Evolutionary conservation across 2,888 invertebrate species (phyloP).

Genomic region (Colletes collaris): DNA sequence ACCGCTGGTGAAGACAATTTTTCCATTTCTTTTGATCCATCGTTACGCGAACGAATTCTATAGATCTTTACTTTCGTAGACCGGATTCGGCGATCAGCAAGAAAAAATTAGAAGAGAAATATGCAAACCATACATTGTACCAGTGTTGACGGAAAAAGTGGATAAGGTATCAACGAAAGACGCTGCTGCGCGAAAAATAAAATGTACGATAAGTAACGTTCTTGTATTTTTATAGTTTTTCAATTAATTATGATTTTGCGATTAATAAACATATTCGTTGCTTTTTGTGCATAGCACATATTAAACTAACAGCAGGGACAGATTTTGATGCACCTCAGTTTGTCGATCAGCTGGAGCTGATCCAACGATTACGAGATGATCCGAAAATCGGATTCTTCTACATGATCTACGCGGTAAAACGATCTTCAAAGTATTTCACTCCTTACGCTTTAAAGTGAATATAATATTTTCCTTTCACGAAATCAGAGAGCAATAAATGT

Average conservation of each 20-base stretch:
- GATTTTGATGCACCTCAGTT: slow-evolving; percentile 71
- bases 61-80: slow-evolving; percentile 79
- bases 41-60: neutral
- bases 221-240: neutral
- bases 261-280: no score
- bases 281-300: neutral
- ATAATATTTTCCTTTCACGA: neutral
- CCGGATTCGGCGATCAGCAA: slow-evolving; percentile 85
- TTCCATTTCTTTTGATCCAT: neutral
- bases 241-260: no score
- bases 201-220: neutral
- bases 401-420: slow-evolving; percentile 89
- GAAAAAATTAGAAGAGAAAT: slow-evolving; percentile 81
- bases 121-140: slow-evolving; percentile 65
- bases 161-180: neutral
- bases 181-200: neutral
- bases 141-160: slow-evolving; percentile 19
- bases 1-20: slow-evolving; percentile 84
- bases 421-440: slow-evolving; percentile 89
- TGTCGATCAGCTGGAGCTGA: slow-evolving; percentile 83
- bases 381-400: slow-evolving; percentile 89
- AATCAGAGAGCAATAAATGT: neutral
- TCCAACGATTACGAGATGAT: slow-evolving; percentile 84
- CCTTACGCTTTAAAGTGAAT: slow-evolving; percentile 90
- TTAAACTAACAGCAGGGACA: neutral